Conservation (phyloP, 2,113 vertebrate genomes). For the Lepidothrix coronata region DNA sequence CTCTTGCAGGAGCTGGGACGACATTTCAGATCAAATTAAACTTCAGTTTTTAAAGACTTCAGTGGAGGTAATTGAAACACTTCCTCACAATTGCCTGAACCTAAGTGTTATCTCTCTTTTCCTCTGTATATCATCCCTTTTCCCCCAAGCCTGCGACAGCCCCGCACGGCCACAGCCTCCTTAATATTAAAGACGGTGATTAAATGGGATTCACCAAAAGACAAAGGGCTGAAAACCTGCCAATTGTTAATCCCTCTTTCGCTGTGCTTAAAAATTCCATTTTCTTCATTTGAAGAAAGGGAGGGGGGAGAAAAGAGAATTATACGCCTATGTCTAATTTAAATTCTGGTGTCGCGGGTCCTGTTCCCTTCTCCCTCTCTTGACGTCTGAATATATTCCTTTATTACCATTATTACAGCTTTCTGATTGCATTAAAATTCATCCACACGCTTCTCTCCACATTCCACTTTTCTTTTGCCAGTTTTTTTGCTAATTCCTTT, state of each 20-base stretch:
- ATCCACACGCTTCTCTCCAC: conserved; percentile 68
- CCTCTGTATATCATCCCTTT: conserved; percentile 60
- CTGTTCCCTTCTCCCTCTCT: conserved; percentile 70
- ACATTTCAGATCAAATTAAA: conserved; percentile 69
- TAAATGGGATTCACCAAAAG: conserved; percentile 75
- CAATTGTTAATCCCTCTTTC: conserved; percentile 72
- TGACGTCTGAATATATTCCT: conserved; percentile 78
- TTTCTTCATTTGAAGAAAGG: conserved; percentile 68
- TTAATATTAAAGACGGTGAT: conserved; percentile 73
- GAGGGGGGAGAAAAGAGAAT: conserved; percentile 34
- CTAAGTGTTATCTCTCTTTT: conserved; percentile 62
- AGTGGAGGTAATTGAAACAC: conserved; percentile 64
- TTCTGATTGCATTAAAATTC: conserved; percentile 85
- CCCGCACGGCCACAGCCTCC: conserved; percentile 44
- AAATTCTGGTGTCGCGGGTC: conserved; percentile 68
- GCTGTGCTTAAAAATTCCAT: conserved; percentile 74
- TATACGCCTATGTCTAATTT: conserved; percentile 68
- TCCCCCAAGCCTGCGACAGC: conserved; percentile 21
- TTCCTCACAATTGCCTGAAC: conserved; percentile 67
- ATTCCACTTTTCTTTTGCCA: conserved; percentile 68
- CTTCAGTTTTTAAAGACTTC: conserved; percentile 63
- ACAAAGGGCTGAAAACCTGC: conserved; percentile 69
- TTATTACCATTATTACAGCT: conserved; percentile 79
- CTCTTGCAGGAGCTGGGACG: conserved; percentile 8
- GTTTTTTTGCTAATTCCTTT: conserved; percentile 65